A percentile compares a stretch with the other conserved stretches of the same genome.
These are phyloP conservation scores for Falco naumanni DNA, from an alignment of 2,797 vertebrate genomes.

Conservation along the genomic window DNA sequence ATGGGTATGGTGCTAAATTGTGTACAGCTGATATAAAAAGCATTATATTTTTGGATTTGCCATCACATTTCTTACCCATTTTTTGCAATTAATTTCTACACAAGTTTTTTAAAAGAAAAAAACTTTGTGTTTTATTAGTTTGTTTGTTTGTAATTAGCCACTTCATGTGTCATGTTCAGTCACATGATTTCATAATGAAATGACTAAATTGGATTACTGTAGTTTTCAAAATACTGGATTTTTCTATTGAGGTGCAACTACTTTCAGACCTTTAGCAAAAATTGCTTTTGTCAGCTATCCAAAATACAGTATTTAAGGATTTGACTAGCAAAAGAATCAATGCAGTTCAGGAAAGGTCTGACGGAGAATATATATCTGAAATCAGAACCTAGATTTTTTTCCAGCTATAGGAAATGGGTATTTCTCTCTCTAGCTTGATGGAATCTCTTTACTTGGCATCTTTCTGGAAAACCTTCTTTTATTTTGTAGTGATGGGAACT, in stretches of 20 bases:
- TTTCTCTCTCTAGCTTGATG: background rate
- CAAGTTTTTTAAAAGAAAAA: background rate
- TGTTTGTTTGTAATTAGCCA: background rate
- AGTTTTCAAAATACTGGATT: background rate
- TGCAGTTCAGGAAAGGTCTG: background rate
- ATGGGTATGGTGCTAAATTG: background rate
- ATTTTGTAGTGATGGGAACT: background rate
- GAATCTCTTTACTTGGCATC: background rate
- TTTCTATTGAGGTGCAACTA: background rate
- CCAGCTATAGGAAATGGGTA: background rate
- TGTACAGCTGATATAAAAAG: background rate
- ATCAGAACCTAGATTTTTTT: background rate
- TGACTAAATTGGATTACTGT: background rate
- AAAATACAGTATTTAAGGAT: background rate
- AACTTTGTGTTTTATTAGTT: background rate
- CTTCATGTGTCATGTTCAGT: background rate
- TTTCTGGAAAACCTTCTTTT: background rate
- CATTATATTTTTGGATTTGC: background rate
- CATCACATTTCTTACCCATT: background rate
- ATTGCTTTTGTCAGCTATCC: background rate
- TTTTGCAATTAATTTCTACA: background rate
- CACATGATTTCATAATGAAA: background rate
- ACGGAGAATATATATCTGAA: background rate
- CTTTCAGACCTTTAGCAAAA: background rate
- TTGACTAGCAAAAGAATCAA: background rate